Conservation (phyloP, 2,888 invertebrate species). For the Notocelia uddmanniana region DNA sequence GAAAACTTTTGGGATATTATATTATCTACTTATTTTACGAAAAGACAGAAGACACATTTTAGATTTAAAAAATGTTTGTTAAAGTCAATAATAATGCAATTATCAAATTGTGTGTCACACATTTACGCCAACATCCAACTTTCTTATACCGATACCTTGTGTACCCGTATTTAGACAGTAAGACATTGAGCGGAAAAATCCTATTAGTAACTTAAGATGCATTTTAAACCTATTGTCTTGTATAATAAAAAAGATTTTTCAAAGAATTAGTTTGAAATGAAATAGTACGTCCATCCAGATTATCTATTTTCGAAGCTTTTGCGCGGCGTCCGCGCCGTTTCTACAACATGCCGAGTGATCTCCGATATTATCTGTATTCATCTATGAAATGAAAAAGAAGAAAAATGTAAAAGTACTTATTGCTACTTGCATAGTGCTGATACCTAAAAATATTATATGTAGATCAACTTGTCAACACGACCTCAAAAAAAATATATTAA, state of each 20-base stretch:
- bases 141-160: neutral
- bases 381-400: neutral
- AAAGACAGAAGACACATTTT: neutral
- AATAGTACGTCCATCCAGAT: slow-evolving; percentile 54
- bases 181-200: neutral
- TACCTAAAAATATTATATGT: too few relatives aligned
- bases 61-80: neutral
- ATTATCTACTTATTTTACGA: slow-evolving; percentile 12
- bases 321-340: slow-evolving; percentile 49
- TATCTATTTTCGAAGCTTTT: slow-evolving; percentile 60
- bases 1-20: slow-evolving; percentile 54
- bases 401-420: too few relatives aligned
- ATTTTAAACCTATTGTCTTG: slow-evolving; percentile 13
- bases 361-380: neutral
- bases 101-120: neutral
- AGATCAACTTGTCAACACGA: too few relatives aligned
- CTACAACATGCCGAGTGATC: slow-evolving; percentile 26
- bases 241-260: slow-evolving; percentile 20
- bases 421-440: neutral
- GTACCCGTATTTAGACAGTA: neutral
- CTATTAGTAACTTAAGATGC: slow-evolving; percentile 12
- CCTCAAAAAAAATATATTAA: too few relatives aligned
- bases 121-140: neutral
- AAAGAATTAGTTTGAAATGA: slow-evolving; percentile 34
- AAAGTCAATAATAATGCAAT: neutral